Base-by-base conservation (phyloP, 2,888 invertebrate species). In the Tiliacea aurago region DNA sequence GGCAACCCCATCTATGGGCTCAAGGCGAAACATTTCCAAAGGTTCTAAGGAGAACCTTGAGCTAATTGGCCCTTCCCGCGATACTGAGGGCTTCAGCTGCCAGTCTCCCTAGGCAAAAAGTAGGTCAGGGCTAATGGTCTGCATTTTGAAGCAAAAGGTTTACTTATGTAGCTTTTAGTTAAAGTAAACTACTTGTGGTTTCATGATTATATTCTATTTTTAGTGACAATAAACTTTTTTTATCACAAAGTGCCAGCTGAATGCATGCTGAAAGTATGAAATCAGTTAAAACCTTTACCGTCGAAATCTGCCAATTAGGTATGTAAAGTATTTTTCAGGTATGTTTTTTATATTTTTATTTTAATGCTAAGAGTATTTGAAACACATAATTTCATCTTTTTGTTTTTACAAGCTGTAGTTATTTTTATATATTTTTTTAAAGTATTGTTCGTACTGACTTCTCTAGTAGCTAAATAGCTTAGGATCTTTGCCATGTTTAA, bases 31-130 rank as follows among this genome's bases (percentile, higher is more conserved):
- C 63, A 20, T 62, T 33, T 69, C 37, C 23, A 59, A 62, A 68
- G 59, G 45, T 62, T 74, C 64, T 72, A 43, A 66, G 74, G 59
- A 45, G 11, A 69, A 71, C 84, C 78, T 81, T 78, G 78, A 68
- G 72, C 76, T 84, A 81, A 84, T 79, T 84, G 74, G 64, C 68
- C 63, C 76, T 79, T 33, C 56, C 62, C 70, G 63, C 51, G 47
- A 28, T 49, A 62, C 56, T 51, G 55, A 62, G 70, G 33, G 41
- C 47, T 49, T 13, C 28, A 43, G 61, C 15, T 66, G 67, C 65
- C 37, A 45, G 61, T 41, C 70, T 59, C 47, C 45, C 70, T 41
- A 51, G 33, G 23, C 41, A 53, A 43, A 53, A 80, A 80, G 45
- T 78, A 62, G 75, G 75, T 74, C 65, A 69, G 15, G 77, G 55